These are phyloP conservation scores for Dasyornis broadbenti DNA, from an alignment of 2,113 vertebrate species.

Conservation along the genomic window DNA sequence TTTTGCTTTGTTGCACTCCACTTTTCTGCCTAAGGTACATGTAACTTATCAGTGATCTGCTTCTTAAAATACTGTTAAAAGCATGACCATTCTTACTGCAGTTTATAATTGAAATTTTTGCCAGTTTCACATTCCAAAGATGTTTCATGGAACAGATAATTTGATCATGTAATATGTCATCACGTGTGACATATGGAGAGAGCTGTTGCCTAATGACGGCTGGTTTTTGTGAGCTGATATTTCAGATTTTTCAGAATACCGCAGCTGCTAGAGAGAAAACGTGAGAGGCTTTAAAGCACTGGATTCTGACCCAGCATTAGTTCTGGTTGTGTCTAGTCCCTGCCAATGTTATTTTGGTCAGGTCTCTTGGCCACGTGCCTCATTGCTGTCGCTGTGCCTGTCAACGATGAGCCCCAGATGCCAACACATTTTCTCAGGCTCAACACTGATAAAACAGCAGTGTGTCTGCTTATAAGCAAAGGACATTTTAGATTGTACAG, in stretches of 20 bases:
- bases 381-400: not conserved
- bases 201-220: not conserved
- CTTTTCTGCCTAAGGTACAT: not conserved
- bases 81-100: not conserved
- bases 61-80: not conserved
- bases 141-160: not conserved
- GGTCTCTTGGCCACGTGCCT: not conserved
- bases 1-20: not conserved
- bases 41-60: not conserved
- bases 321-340: not conserved
- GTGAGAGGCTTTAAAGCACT: not conserved
- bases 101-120: not conserved
- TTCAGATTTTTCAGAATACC: constrained; percentile 1
- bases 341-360: not conserved
- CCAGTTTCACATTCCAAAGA: not conserved
- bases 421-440: constrained; percentile 9
- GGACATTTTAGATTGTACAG: not conserved
- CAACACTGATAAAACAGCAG: constrained; percentile 7
- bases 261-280: constrained; percentile 15
- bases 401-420: constrained; percentile 4
- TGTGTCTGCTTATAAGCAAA: not conserved
- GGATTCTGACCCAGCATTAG: constrained; percentile 1
- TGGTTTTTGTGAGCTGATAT: not conserved
- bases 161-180: not conserved
- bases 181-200: not conserved